phyloP scores from a whole-genome alignment of 2,797 vertebrate genomes.

The Oryzias dopingdopingensis region DNA sequence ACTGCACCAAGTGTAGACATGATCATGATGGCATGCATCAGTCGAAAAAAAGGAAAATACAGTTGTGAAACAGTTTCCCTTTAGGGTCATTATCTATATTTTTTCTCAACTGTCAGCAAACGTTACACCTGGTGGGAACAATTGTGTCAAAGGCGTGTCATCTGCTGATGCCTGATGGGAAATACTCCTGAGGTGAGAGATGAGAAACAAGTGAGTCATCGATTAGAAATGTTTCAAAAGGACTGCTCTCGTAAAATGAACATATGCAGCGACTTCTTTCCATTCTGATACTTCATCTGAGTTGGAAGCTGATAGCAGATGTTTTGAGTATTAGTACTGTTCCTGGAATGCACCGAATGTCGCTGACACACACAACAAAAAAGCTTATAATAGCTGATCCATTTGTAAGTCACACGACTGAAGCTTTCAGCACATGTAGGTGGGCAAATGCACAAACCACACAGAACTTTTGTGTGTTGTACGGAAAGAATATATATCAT shows the following conservation, averaged over 20 bases:
- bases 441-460: background rate
- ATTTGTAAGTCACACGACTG: too few relatives aligned
- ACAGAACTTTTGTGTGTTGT: background rate
- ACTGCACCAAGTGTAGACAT: conserved; percentile 36
- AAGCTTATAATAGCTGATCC: background rate
- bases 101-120: background rate
- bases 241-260: background rate
- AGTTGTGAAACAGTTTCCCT: background rate
- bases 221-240: background rate
- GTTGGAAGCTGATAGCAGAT: background rate
- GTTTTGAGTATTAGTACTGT: background rate
- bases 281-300: background rate
- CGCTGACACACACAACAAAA: background rate
- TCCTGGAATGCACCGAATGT: background rate
- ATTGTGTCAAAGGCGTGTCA: conserved; percentile 11
- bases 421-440: background rate
- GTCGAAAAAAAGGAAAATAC: too few relatives aligned
- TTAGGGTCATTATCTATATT: conserved; percentile 11
- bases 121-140: conserved; percentile 17
- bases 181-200: conserved; percentile 12
- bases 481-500: background rate
- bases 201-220: background rate
- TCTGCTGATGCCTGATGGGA: conserved; percentile 20
- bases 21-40: conserved; percentile 34
- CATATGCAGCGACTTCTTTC: background rate